A percentile compares a stretch with the other conserved stretches of the same genome.
phyloP scores from a whole-genome alignment of 2,888 invertebrate genomes.

The Criorhina ranunculi region DNA sequence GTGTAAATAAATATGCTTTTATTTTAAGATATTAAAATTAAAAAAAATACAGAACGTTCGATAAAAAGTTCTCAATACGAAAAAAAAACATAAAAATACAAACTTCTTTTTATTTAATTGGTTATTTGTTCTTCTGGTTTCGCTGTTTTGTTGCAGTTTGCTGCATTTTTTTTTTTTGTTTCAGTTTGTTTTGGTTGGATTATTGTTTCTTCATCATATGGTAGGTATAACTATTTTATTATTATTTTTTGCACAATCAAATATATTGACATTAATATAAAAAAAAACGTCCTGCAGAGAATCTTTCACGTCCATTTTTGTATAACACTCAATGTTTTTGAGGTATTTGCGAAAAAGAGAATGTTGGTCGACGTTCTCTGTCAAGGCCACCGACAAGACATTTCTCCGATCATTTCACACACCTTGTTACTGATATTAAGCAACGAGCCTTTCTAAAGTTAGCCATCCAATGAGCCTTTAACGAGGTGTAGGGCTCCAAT shows the following conservation, averaged over 20 bases:
- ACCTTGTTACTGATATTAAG: too few species aligned
- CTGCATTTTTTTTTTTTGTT: slow-evolving; percentile 11
- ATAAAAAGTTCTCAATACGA: slow-evolving; percentile 54
- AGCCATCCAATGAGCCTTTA: too few species aligned
- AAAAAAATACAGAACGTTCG: slow-evolving; percentile 45
- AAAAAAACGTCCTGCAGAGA: too few species aligned
- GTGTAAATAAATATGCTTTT: slow-evolving; percentile 66
- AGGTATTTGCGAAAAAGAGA: too few species aligned
- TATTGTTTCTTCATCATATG: slow-evolving; percentile 13
- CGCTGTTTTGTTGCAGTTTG: slow-evolving; percentile 20
- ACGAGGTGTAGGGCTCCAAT: too few species aligned
- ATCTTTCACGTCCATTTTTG: too few species aligned
- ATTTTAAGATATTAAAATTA: slow-evolving; percentile 60
- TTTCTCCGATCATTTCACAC: too few species aligned
- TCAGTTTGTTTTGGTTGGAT: slow-evolving; percentile 36
- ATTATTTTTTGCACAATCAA: background rate
- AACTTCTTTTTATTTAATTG: slow-evolving; percentile 60
- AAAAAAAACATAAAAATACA: slow-evolving; percentile 58
- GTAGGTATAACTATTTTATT: slow-evolving; percentile 19
- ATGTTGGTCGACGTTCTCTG: too few species aligned
- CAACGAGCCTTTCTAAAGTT: too few species aligned
- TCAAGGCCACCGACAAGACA: too few species aligned
- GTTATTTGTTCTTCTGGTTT: slow-evolving; percentile 19
- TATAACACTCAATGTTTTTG: too few species aligned
- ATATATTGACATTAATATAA: too few species aligned